phyloP scores from a whole-genome alignment of 2,113 vertebrate genomes.

The Eolophus roseicapilla region DNA sequence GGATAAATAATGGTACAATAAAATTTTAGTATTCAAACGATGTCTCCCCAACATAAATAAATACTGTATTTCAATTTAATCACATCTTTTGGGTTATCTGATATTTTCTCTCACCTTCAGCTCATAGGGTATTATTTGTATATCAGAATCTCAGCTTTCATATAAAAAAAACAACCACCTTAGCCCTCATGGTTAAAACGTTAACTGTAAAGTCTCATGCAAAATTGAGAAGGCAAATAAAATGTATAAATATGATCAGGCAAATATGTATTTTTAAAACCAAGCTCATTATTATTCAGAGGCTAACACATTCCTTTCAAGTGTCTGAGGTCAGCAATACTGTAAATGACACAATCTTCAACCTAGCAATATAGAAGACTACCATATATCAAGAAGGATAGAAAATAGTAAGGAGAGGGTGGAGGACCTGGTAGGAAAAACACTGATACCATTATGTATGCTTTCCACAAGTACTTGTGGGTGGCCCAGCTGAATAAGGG shows the following conservation, averaged over 20 bases:
- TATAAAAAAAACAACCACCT: background rate
- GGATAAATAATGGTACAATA: background rate
- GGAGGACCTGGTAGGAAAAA: background rate
- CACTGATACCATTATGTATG: background rate
- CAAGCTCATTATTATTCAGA: background rate
- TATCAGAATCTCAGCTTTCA: background rate
- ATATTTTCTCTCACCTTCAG: background rate
- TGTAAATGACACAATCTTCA: background rate
- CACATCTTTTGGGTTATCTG: background rate
- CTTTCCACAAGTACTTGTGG: background rate
- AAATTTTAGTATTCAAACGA: background rate
- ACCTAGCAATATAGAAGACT: background rate
- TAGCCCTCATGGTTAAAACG: background rate
- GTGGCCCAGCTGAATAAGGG: background rate
- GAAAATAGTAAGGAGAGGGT: background rate
- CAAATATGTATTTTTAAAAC: background rate
- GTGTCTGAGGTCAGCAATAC: background rate
- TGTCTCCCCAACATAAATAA: background rate
- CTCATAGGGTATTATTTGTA: background rate
- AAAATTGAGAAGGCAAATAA: background rate
- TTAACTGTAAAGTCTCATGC: background rate
- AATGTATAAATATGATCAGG: background rate
- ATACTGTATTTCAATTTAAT: background rate
- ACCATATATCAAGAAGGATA: background rate
- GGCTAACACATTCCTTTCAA: background rate